Evolutionary conservation across 2,113 vertebrate genomes (phyloP).

Genomic region (Sebastes fasciatus): DNA sequence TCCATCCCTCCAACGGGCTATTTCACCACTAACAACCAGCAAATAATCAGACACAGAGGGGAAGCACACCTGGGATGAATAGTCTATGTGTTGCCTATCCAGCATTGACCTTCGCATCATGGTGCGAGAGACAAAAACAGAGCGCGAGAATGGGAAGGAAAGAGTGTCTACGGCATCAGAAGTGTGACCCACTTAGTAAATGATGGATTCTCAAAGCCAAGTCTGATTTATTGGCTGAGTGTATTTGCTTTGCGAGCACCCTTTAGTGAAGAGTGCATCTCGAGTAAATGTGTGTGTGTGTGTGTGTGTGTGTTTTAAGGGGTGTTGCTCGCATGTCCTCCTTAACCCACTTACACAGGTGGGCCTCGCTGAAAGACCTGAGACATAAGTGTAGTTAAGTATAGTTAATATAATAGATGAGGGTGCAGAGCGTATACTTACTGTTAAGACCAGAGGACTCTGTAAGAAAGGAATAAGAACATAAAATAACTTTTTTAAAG

Average conservation of each 20-base stretch:
- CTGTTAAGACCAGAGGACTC: not conserved
- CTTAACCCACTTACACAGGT: constrained; percentile 81
- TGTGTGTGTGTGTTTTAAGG: constrained; percentile 13
- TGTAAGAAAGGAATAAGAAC: not conserved
- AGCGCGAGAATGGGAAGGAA: constrained; percentile 20
- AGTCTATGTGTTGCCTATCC: constrained; percentile 33
- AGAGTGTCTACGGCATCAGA: constrained; percentile 75
- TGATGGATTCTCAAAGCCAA: constrained; percentile 81
- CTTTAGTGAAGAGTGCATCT: constrained; percentile 56
- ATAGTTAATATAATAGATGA: constrained; percentile 56
- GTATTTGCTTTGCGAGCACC: constrained; percentile 77
- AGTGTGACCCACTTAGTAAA: constrained; percentile 82
- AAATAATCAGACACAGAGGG: constrained; percentile 30
- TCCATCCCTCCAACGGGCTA: constrained; percentile 24
- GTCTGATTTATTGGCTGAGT: constrained; percentile 81
- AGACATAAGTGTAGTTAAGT: constrained; percentile 54
- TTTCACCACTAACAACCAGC: constrained; percentile 42
- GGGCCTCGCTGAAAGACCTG: constrained; percentile 49
- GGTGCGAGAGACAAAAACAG: constrained; percentile 16
- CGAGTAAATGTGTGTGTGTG: constrained; percentile 30
- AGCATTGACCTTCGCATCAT: constrained; percentile 68
- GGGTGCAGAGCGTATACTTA: not conserved
- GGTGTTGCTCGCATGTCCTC: constrained; percentile 57
- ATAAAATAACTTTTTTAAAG: not conserved
- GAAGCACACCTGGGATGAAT: constrained; percentile 56